Base-by-base conservation (phyloP, 2,113 vertebrate genomes). In the Sula dactylatra region DNA sequence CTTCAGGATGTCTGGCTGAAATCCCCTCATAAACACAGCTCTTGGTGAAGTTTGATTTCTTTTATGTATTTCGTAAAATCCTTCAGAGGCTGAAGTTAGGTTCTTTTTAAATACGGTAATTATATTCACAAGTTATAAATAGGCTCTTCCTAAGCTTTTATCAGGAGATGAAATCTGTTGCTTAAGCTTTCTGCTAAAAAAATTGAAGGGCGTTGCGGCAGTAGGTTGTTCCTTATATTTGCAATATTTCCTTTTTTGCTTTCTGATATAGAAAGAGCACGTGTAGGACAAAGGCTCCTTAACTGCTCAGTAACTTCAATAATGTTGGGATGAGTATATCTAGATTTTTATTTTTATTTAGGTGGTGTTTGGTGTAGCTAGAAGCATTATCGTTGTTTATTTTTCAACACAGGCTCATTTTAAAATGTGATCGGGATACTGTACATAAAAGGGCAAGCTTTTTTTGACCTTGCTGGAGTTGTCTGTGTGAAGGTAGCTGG, bases 381-480 rank as follows among this genome's bases (percentile, higher is more conserved):
- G 24, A 50, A 61, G 31, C 11, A 4, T 49, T 87, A 69, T 81
- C 11, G 6, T 45, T 70, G 47, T 79, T 96, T 45, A 31, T 85
- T 95, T 95, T 78, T 92, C 64, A 87, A 14, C 42, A 38, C 9
- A 7, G 54, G n/a, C 31, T 69, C 17, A 11, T 82, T 94, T 94
- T 90, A 70, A 64, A 86, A 77, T 76, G 49, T 32, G 29, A 29
- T 54, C 91, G 87, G 64, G 59, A 40, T 79, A 44, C 74, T 34
- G 69, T 55, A 93, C 78, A 44, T 93, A 80, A 91, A 90, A 87
- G 42, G 78, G 59, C 36, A 90, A 95, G 54, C 47, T 47, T 93
- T 81, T 86, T 92, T 94, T 95, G 93, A 98, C 91, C 67, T 96
- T 97, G 50, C 44, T 87, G 78, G 90, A 97, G 72, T 90, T 74